Evolutionary conservation across 2,113 vertebrate genomes (phyloP).

Genomic region (Pachycephala philippinensis): DNA sequence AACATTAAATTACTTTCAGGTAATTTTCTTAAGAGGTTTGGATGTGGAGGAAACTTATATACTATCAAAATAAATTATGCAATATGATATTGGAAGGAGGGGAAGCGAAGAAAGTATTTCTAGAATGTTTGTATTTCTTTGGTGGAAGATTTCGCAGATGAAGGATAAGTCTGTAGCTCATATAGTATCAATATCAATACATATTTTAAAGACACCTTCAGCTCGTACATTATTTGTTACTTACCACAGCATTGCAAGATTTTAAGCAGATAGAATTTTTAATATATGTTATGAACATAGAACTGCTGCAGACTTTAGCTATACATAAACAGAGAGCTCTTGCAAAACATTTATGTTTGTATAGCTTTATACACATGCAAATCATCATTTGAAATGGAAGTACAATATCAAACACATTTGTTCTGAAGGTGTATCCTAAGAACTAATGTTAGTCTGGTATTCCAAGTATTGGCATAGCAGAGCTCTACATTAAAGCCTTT

Average conservation of each 20-base stretch:
- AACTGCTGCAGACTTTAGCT: not conserved
- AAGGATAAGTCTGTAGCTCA: not conserved
- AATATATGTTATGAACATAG: not conserved
- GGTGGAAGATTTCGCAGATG: not conserved
- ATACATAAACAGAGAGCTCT: not conserved
- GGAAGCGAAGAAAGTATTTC: not conserved
- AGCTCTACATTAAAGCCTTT: not conserved
- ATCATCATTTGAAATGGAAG: not conserved
- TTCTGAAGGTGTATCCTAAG: not conserved
- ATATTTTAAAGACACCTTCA: not conserved
- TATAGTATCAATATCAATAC: not conserved
- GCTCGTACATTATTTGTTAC: not conserved
- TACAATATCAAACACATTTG: not conserved
- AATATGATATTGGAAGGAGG: not conserved
- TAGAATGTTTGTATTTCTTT: not conserved
- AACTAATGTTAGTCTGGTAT: not conserved
- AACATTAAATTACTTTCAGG: not conserved
- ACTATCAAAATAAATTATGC: not conserved
- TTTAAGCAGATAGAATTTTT: not conserved
- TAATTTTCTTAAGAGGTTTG: not conserved
- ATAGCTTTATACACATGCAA: not conserved
- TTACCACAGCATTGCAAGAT: not conserved
- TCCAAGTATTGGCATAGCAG: not conserved
- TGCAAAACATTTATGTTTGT: not conserved
- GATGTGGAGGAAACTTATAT: not conserved